Evolutionary conservation across 1,140 invertebrate genomes (phyloP), one percentile per base, ranked within the genome.

Genomic region (Psix sp.): DNA sequence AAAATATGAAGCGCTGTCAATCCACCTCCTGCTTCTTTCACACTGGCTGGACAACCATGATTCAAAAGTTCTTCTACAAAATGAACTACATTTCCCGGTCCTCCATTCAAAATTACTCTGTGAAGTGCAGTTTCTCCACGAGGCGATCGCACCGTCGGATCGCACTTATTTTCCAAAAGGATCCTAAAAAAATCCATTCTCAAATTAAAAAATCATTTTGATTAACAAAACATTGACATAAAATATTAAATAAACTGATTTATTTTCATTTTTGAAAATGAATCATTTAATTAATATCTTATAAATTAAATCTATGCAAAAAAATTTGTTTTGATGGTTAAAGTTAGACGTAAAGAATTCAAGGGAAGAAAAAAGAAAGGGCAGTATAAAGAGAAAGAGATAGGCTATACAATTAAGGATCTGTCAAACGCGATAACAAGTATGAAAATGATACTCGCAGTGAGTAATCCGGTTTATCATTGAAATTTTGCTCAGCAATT

Each of bases 61-160:
- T 81, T 77, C 5, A 88, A 52, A 0, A 88, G 77, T 24, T 82
- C 65, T 42, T 77, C 77, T 0, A 88, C 81, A 33, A 86, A 82
- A 51, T 79, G 78, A 1, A 77, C 68, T 4, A 79, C 74, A 3
- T 79, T 80, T 29, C 79, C 72, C 17, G 78, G 79, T 0, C 82
- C 77, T 16, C 81, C 78, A 31, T 81, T 83, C 16, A 80, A 52
- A 15, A 87, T 83, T n/a, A 78, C 81, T 21, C 84, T 75, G 56
- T 87, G 86, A 7, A 88, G 74, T 0, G 86, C 86, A 1, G 85
- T 87, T 72, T 88, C 86, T 1, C 86, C 86, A 16, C 82, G 74
- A 5, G 83, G 82, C 3, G 83, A 86, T 56, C 86, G 79, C 5
- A 78, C 80, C 42, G 81, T 81, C 54, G 84, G 81, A 54, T 86